phyloP scores from a whole-genome alignment of 1,140 invertebrate genomes.

The Philaenus spumarius region DNA sequence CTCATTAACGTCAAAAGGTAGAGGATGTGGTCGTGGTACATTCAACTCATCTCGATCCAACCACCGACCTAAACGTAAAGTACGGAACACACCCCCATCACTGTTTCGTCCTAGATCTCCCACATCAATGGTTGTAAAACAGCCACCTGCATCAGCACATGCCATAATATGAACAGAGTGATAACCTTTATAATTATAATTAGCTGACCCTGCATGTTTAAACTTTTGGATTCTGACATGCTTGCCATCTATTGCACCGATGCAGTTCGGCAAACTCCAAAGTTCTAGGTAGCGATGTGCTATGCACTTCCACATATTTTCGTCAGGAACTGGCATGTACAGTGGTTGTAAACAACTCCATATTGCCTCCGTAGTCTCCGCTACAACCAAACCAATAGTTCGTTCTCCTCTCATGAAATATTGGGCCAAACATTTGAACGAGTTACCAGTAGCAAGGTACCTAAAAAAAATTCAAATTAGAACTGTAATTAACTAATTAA shows the following conservation, averaged over 20 bases:
- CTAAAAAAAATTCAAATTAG: slow-evolving; percentile 7
- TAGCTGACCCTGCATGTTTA: slow-evolving; percentile 25
- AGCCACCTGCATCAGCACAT: slow-evolving; percentile 32
- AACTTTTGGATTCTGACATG: slow-evolving; percentile 31
- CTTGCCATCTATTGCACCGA: slow-evolving; percentile 42
- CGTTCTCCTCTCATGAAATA: slow-evolving; percentile 14
- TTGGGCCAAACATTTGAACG: slow-evolving; percentile 12
- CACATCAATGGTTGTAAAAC: slow-evolving; percentile 34
- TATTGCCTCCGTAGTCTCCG: slow-evolving; percentile 7
- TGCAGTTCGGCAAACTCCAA: slow-evolving; percentile 35
- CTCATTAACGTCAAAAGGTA: too few species aligned
- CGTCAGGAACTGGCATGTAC: slow-evolving; percentile 26
- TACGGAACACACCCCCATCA: too few species aligned
- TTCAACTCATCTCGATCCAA: slow-evolving; percentile 10
- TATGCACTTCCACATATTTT: slow-evolving; percentile 14
- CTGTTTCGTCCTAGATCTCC: slow-evolving; percentile 29
- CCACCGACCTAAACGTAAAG: slow-evolving; percentile 20
- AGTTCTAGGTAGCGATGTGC: slow-evolving; percentile 18
- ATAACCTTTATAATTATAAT: slow-evolving; percentile 38
- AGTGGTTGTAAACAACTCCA: slow-evolving; percentile 23
- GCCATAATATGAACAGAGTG: slow-evolving; percentile 35
- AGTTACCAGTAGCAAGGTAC: slow-evolving; percentile 15
- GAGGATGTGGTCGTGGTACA: slow-evolving; percentile 14
- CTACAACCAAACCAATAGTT: slow-evolving; percentile 15
- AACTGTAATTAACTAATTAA: slow-evolving; percentile 10